phyloP scores from a whole-genome alignment of 2,113 vertebrate genomes.

The Chrysemys picta region DNA sequence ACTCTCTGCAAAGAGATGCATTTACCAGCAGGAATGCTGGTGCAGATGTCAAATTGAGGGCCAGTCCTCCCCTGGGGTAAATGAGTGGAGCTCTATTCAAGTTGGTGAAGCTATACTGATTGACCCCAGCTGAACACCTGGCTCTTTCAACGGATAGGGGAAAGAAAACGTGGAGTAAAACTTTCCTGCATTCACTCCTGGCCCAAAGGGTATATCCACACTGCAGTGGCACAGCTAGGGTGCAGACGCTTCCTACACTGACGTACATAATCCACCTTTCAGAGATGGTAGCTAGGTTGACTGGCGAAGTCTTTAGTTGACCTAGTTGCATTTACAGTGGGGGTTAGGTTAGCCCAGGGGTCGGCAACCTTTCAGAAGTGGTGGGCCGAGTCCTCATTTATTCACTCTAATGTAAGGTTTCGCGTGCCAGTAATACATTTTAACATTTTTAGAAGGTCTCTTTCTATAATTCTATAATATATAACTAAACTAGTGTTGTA shows the following conservation, averaged over 20 bases:
- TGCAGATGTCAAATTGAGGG: constrained; percentile 68
- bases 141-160: constrained; percentile 55
- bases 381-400: too few species aligned
- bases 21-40: constrained; percentile 60
- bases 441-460: too few species aligned
- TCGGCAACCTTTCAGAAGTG: too few species aligned
- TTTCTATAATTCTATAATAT: too few species aligned
- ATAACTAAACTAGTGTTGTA: too few species aligned
- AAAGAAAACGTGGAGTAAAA: constrained; percentile 61
- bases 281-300: neutral
- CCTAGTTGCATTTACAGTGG: neutral
- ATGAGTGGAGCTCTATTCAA: constrained; percentile 10
- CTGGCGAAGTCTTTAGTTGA: neutral
- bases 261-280: neutral
- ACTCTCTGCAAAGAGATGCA: constrained; percentile 55
- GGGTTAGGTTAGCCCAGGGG: neutral
- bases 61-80: constrained; percentile 57
- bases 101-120: constrained; percentile 45
- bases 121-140: constrained; percentile 61
- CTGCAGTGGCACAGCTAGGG: constrained; percentile 3
- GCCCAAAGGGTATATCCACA: constrained; percentile 28
- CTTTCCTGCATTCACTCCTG: constrained; percentile 39
- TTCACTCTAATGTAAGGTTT: too few species aligned
- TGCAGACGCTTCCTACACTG: neutral
- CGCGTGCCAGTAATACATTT: too few species aligned